Conservation (phyloP, 2,888 invertebrate species). For the Pseudococcus longispinus region DNA sequence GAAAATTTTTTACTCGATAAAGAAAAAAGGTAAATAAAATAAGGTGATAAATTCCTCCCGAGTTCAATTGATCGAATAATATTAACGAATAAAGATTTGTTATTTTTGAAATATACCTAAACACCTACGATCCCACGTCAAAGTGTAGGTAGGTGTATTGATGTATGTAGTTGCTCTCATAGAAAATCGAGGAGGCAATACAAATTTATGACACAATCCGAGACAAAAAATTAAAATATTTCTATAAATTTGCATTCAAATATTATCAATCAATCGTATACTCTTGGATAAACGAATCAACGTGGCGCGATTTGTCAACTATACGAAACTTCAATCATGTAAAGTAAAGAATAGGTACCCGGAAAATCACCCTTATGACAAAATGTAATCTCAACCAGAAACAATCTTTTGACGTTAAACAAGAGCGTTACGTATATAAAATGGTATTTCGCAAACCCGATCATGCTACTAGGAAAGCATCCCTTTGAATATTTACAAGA, state of each 20-base stretch:
- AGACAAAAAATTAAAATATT: neutral
- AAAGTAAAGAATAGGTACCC: neutral
- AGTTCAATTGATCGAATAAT: neutral
- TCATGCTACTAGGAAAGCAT: constrained; percentile 24
- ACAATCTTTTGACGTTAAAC: neutral
- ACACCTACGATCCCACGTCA: too few species aligned
- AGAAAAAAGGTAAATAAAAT: neutral
- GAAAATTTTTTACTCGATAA: neutral
- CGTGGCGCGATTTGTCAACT: neutral
- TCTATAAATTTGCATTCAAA: neutral
- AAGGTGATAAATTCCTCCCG: neutral
- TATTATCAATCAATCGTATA: neutral
- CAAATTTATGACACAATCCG: too few species aligned
- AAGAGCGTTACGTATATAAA: neutral
- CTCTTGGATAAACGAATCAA: neutral
- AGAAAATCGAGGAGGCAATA: too few species aligned
- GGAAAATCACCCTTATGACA: neutral
- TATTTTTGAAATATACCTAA: too few species aligned
- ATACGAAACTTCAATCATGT: neutral
- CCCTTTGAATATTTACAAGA: constrained; percentile 40
- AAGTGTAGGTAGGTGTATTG: too few species aligned
- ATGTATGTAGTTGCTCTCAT: too few species aligned
- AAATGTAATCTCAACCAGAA: neutral
- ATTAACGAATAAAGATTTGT: neutral
- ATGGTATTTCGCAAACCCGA: neutral